Base-by-base conservation (phyloP, 2,888 invertebrate genomes). In the Linnaemya tessellans region DNA sequence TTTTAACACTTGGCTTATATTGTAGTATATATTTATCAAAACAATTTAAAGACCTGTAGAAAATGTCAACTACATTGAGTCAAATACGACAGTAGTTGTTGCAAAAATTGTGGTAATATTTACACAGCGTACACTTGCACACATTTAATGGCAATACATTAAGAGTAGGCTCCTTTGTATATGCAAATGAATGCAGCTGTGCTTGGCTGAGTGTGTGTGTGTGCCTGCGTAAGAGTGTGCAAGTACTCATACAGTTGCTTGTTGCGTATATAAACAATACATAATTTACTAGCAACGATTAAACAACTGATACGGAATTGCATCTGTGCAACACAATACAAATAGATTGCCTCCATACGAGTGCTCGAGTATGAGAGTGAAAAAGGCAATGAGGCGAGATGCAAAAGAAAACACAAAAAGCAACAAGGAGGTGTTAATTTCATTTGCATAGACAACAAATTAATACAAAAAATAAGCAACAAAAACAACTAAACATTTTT, bases 381-480 rank as follows among this genome's bases (percentile, higher is more conserved):
- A 49, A n/a, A 71, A 56, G 13, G 46, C 46, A 65, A 46, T 38
- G 18, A 62, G n/a, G 3, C 22, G 20, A 56, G 22, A 74, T 41
- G 4, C 1, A 51, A 64, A 25, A n/a, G 38, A 54, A 64, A 51
- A 62, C 58, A 78, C 51, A 15, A 60, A 51, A 20, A 43, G 18
- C 41, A 79, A 54, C 70, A 79, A 74, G 67, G 15, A 85, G 85
- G 85, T 85, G 85, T 85, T 85, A 85, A 85, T 85, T 82, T 82
- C 71, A 85, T 85, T 85, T 85, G 85, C 85, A 85, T 82, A 82
- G 75, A 79, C 79, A 82, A 82, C 79, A 85, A 82, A 82, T 75
- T 82, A 82, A 82, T 85, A 30, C 38, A 67, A 46, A 73, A 73
- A 41, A 70, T 41, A 25, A 68, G 67, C 41, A 73, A 13, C 13